A percentile compares a stretch with the other conserved stretches of the same genome.
These are phyloP conservation scores for Epizoanthus illoricatus DNA, from an alignment of 92 coral and sea anemone species.

Conservation along the genomic window DNA sequence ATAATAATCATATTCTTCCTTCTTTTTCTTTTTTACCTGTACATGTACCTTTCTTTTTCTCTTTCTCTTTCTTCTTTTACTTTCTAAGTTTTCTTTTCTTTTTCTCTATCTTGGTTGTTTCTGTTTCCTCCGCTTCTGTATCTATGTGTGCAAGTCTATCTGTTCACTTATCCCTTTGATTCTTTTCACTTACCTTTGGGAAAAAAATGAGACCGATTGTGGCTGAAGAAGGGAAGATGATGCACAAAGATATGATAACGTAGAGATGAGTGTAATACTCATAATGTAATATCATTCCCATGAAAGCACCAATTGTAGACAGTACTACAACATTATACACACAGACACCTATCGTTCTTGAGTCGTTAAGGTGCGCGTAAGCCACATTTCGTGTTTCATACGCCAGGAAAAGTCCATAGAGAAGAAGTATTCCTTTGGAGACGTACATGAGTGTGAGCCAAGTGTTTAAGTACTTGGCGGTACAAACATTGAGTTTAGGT, in stretches of 20 bases:
- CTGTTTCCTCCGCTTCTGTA: no score
- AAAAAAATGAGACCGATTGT: constrained; percentile 84
- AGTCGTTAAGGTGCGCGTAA: constrained; percentile 93
- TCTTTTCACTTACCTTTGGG: constrained; percentile 76
- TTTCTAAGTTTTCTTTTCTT: no score
- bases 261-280: constrained; percentile 67
- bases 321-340: constrained; percentile 93
- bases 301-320: constrained; percentile 81
- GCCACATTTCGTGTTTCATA: constrained; percentile 95
- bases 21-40: no score
- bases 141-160: no score
- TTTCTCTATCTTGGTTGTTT: no score
- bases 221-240: constrained; percentile 83
- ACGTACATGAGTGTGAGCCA: constrained; percentile 87
- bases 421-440: constrained; percentile 81
- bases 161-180: no score
- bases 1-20: no score
- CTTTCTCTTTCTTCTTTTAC: no score
- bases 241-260: constrained; percentile 77
- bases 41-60: no score
- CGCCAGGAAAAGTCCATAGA: constrained; percentile 91
- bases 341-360: constrained; percentile 92
- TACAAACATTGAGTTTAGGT: constrained; percentile 63
- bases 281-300: constrained; percentile 59
- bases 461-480: constrained; percentile 47